These are phyloP conservation scores for Ariopsis seemanni DNA, from an alignment of 2,113 vertebrate genomes.

Conservation along the genomic window DNA sequence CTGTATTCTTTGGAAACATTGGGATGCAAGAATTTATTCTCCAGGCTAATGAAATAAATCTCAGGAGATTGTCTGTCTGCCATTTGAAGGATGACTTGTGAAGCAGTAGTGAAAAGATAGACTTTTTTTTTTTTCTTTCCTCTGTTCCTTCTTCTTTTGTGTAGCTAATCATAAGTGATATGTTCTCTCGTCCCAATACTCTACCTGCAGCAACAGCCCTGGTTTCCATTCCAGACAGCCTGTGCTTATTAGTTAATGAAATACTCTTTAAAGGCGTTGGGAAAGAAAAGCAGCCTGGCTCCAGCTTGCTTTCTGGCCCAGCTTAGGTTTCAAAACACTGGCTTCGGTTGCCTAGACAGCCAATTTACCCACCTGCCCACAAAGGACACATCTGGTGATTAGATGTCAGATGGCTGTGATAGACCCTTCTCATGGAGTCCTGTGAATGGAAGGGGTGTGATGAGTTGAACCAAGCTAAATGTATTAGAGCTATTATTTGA, in stretches of 20 bases:
- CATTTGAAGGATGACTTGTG: not conserved
- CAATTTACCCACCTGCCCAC: constrained; percentile 65
- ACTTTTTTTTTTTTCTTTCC: not conserved
- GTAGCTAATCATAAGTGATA: constrained; percentile 43
- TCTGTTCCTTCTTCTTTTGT: constrained; percentile 26
- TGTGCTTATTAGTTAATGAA: constrained; percentile 74
- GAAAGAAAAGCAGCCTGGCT: constrained; percentile 70
- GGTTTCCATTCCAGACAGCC: constrained; percentile 23
- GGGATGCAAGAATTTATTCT: not conserved
- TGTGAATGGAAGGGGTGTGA: constrained; percentile 35
- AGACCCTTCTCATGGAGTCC: constrained; percentile 45
- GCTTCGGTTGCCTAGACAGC: constrained; percentile 69
- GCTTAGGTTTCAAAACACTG: constrained; percentile 75
- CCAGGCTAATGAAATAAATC: not conserved
- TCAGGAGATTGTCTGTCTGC: not conserved
- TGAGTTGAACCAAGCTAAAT: constrained; percentile 33
- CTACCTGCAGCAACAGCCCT: constrained; percentile 34
- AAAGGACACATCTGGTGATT: constrained; percentile 73
- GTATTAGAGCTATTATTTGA: constrained; percentile 32
- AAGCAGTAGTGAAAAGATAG: not conserved
- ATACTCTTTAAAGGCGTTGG: constrained; percentile 65
- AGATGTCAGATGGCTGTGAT: constrained; percentile 59
- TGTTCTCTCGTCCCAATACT: constrained; percentile 30
- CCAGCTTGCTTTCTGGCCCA: constrained; percentile 62
- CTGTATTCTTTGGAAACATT: not conserved